phyloP scores from a whole-genome alignment of 2,888 invertebrate species.

The Rotaria magnacalcarata region DNA sequence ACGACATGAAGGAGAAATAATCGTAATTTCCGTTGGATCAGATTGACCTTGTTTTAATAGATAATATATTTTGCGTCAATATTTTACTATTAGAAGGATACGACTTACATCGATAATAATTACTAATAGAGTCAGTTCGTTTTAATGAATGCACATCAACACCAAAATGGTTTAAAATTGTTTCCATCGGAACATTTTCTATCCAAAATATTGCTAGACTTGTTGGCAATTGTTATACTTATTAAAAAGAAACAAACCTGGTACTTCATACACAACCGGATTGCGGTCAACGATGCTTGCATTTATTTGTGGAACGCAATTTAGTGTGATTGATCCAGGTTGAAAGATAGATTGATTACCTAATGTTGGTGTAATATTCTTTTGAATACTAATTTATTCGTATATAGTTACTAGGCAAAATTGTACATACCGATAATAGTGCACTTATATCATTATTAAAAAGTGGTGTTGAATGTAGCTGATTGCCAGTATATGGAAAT shows the following conservation, averaged over 20 bases:
- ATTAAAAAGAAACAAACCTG: neutral
- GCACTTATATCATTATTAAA: neutral
- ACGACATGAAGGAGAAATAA: neutral
- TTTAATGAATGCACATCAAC: neutral
- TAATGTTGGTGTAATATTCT: neutral
- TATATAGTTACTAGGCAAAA: neutral
- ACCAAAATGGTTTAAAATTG: neutral
- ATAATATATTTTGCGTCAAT: neutral
- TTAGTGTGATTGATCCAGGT: neutral
- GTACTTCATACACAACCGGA: neutral
- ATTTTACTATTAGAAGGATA: neutral
- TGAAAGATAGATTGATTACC: neutral
- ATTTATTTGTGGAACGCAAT: neutral
- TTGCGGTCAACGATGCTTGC: neutral
- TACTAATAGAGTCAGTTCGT: neutral
- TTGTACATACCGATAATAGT: neutral
- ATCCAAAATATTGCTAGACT: neutral
- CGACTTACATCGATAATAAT: neutral
- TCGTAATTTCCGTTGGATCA: neutral
- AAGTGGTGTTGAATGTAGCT: neutral
- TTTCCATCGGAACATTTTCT: neutral
- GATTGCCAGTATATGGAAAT: neutral
- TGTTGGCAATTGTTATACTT: too few relatives aligned
- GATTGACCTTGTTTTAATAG: neutral
- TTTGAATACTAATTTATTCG: neutral